Evolutionary conservation across 2,888 invertebrate genomes (phyloP).

Genomic region (Melanostoma scalare): DNA sequence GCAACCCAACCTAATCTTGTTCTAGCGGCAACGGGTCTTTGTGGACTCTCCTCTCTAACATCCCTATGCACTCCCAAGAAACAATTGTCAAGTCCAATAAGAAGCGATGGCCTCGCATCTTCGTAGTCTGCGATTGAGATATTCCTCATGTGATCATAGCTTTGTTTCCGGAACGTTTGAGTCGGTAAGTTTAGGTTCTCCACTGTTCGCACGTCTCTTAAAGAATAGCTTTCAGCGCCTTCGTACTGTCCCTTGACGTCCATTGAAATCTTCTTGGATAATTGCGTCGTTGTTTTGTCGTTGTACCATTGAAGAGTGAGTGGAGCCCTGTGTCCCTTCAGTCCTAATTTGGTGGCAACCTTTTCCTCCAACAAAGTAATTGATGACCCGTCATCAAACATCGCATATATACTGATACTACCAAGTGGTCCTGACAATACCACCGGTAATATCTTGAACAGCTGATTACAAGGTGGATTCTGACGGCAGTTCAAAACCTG

Average conservation of each 20-base stretch:
- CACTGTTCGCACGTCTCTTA: conserved; percentile 51
- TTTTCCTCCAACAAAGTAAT: conserved; percentile 52
- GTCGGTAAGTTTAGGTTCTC: conserved; percentile 19
- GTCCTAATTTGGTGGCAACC: conserved; percentile 45
- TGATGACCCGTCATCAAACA: conserved; percentile 65
- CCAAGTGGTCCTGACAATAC: not conserved
- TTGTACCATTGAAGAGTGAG: conserved; percentile 65
- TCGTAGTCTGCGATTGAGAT: not conserved
- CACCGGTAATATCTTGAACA: not conserved
- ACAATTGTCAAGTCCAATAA: conserved; percentile 19
- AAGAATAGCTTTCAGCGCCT: conserved; percentile 22
- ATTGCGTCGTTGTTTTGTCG: conserved; percentile 40
- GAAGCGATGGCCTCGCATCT: not conserved
- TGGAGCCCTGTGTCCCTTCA: conserved; percentile 46
- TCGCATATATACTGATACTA: conserved; percentile 23
- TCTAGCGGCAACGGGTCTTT: not conserved
- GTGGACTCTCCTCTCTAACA: too few species aligned
- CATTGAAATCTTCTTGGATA: conserved; percentile 24
- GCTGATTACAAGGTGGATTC: not conserved
- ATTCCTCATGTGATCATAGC: not conserved
- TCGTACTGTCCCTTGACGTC: conserved; percentile 46
- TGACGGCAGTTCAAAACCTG: not conserved
- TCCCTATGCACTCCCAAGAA: too few species aligned
- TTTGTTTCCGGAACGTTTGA: conserved; percentile 25
- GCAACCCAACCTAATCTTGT: conserved; percentile 57